Percentiles rank a stretch among this genome's conserved stretches.
These are phyloP conservation scores for Leuciscus waleckii DNA, from an alignment of 2,797 vertebrate genomes.

Conservation along the genomic window DNA sequence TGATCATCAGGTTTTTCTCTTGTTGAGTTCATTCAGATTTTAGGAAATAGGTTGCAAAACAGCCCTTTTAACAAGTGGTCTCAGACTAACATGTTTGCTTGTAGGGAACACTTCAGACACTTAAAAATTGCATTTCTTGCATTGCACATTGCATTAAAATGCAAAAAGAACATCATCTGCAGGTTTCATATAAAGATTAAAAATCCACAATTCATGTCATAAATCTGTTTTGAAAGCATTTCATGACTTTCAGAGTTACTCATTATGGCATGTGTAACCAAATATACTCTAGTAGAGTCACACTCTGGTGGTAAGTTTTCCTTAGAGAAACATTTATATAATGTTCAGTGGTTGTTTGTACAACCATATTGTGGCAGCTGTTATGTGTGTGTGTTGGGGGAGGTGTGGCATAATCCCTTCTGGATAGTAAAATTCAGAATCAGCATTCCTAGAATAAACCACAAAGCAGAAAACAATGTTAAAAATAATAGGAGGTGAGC, in stretches of 20 bases:
- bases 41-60: background rate
- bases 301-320: background rate
- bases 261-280: background rate
- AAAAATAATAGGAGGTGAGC: constrained; percentile 34
- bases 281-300: constrained; percentile 26
- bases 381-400: constrained; percentile 25
- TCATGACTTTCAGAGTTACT: background rate
- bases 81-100: background rate
- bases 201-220: background rate
- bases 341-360: constrained; percentile 13
- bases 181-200: background rate
- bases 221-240: background rate
- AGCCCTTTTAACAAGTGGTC: background rate
- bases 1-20: background rate
- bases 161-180: background rate
- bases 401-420: constrained; percentile 20
- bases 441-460: constrained; percentile 44
- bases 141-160: background rate
- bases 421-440: constrained; percentile 33
- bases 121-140: background rate
- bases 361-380: constrained; percentile 26
- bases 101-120: background rate
- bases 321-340: constrained; percentile 29
- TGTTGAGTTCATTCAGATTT: background rate
- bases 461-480: constrained; percentile 19